Evolutionary conservation across 2,888 invertebrate genomes (phyloP), one percentile per base, ranked within the genome.

Genomic region (Trichopria drosophilae): DNA sequence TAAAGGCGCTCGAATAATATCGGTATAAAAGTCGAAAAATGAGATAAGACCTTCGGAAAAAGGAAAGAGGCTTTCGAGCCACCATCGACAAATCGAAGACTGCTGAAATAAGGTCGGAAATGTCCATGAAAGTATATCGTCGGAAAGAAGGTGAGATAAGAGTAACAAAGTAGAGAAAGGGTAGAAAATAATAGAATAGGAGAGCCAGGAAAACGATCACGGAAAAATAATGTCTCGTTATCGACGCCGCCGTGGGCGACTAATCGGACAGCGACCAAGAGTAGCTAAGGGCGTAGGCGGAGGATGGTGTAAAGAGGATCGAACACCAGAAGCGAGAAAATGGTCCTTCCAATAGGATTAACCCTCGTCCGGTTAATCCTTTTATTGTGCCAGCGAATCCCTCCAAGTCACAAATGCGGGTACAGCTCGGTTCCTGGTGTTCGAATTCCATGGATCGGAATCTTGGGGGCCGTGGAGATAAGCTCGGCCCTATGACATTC

Each of bases 361-460:
- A 71, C 69, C 71, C 68, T 69, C 70, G 72, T 73, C 67, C 67
- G 63, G 66, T 69, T 72, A 73, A 73, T 73, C 73, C 72, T 68
- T 72, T 73, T 73, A 73, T 72, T 73, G 72, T 69, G 57, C 63
- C 63, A 64, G 68, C 64, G 69, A 73, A 71, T 70, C 71, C 69
- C 64, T n/a, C n/a, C n/a, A n/a, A n/a, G 65, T 65, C 68, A 67
- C 67, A 65, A 63, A 66, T 65, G 65, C 63, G 65, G 67, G 64
- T 67, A 62, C n/a, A n/a, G n/a, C n/a, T n/a, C n/a, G n/a, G n/a
- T n/a, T n/a, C n/a, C n/a, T n/a, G n/a, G n/a, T n/a, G n/a, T n/a
- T n/a, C n/a, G n/a, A n/a, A n/a, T n/a, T n/a, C n/a, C n/a, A n/a
- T n/a, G n/a, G n/a, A n/a, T n/a, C n/a, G n/a, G n/a, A n/a, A n/a